These are phyloP conservation scores for Euproctis similis DNA, from an alignment of 2,888 invertebrate species.

Conservation along the genomic window DNA sequence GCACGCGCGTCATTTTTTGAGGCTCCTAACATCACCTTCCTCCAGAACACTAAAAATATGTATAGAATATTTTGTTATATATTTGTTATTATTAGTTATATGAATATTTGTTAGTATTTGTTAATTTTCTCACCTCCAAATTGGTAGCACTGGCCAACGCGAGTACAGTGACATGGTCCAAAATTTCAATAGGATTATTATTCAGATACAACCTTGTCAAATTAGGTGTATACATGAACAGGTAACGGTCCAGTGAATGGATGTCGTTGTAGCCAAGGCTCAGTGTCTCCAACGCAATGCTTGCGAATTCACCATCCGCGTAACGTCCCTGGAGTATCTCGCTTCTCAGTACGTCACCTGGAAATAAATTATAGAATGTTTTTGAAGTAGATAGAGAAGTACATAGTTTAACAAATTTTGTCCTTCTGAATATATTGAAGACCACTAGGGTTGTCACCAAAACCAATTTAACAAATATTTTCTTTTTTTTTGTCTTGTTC, in stretches of 20 bases:
- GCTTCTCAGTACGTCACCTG: conserved; percentile 77
- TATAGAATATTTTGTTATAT: too few relatives aligned
- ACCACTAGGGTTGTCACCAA: too few relatives aligned
- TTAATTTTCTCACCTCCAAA: conserved; percentile 62
- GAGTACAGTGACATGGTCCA: conserved; percentile 77
- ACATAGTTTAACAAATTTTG: too few relatives aligned
- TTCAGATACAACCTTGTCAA: conserved; percentile 76
- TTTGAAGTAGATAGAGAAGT: too few relatives aligned
- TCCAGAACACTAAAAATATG: too few relatives aligned
- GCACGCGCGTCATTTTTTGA: too few relatives aligned
- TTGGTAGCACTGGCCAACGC: conserved; percentile 72
- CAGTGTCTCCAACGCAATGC: conserved; percentile 75
- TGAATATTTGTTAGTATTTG: too few relatives aligned
- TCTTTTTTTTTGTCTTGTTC: too few relatives aligned
- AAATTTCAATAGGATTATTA: conserved; percentile 76
- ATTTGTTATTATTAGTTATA: neutral
- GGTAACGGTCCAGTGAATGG: conserved; percentile 74
- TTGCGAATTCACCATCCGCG: conserved; percentile 70
- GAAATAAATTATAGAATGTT: too few relatives aligned
- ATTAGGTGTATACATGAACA: conserved; percentile 80
- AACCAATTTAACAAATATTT: too few relatives aligned
- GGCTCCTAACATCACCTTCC: too few relatives aligned
- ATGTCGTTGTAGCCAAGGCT: conserved; percentile 80
- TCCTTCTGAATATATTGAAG: too few relatives aligned
- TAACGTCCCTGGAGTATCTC: conserved; percentile 82